Percentiles rank a stretch among this genome's conserved stretches.
Evolutionary conservation across 2,888 invertebrate genomes (phyloP).

Genomic region (Pelosia muscerda): DNA sequence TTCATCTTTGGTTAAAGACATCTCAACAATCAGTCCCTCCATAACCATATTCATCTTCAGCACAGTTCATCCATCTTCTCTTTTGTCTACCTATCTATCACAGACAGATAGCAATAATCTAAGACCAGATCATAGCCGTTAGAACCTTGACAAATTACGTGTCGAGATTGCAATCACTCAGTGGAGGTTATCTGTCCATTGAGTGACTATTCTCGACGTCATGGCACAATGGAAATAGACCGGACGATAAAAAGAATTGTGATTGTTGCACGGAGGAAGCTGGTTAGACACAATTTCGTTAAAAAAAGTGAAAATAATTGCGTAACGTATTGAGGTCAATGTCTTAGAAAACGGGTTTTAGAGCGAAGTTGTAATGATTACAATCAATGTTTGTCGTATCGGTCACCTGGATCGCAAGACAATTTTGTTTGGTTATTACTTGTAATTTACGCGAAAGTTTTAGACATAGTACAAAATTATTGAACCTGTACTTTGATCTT

Average conservation of each 20-base stretch:
- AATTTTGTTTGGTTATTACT: too few species aligned
- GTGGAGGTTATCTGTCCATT: slow-evolving; percentile 20
- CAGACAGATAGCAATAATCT: background rate
- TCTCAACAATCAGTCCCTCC: too few species aligned
- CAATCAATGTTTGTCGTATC: background rate
- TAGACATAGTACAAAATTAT: too few species aligned
- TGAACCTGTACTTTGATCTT: too few species aligned
- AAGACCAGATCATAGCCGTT: background rate
- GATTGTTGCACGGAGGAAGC: background rate
- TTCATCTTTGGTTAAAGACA: too few species aligned
- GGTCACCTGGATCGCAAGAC: too few species aligned
- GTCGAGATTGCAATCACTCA: background rate
- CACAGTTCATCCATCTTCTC: background rate
- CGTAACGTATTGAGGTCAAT: background rate
- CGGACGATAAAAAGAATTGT: slow-evolving; percentile 12
- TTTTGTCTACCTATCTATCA: too few species aligned
- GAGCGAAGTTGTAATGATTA: background rate
- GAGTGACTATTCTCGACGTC: slow-evolving; percentile 25
- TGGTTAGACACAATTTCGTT: background rate
- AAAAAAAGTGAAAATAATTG: slow-evolving; percentile 2
- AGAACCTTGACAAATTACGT: background rate
- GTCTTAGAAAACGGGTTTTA: background rate
- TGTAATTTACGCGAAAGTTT: background rate
- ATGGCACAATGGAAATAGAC: slow-evolving; percentile 26
- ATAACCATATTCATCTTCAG: too few species aligned